A percentile compares a stretch with the other conserved stretches of the same genome.
phyloP scores from a whole-genome alignment of 92 coral and sea anemone genomes.

The Isaurus tuberculatus region DNA sequence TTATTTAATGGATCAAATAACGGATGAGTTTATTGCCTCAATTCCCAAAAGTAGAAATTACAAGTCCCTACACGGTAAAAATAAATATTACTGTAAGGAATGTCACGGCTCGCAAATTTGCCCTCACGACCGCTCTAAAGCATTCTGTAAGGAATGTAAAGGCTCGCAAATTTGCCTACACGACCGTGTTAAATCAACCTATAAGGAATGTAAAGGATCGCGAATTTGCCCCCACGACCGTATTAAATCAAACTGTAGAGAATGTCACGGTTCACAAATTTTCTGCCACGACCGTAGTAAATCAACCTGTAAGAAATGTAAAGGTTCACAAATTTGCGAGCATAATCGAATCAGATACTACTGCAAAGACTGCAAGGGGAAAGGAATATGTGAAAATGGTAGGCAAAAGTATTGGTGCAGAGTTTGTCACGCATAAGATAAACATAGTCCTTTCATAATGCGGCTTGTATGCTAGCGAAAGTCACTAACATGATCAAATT shows the following conservation, averaged over 20 bases:
- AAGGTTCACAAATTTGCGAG: neutral
- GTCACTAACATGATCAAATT: too few relatives aligned
- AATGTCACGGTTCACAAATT: neutral
- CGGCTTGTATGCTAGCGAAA: too few relatives aligned
- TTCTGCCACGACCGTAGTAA: neutral
- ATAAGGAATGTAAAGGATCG: neutral
- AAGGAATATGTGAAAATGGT: neutral
- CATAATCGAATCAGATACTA: neutral
- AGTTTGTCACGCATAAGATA: too few relatives aligned
- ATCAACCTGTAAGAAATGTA: neutral
- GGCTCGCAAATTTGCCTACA: neutral
- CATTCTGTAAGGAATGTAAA: neutral
- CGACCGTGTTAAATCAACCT: neutral
- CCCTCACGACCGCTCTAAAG: neutral
- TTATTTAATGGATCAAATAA: too few relatives aligned
- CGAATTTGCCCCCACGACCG: neutral
- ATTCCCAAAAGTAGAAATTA: too few relatives aligned
- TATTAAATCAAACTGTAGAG: neutral
- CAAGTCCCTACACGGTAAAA: neutral
- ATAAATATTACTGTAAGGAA: neutral
- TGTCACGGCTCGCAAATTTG: neutral
- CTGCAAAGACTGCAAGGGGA: neutral
- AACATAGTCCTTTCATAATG: too few relatives aligned
- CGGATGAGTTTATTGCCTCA: too few relatives aligned
- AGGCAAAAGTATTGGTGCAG: too few relatives aligned